phyloP scores from a whole-genome alignment of 2,113 vertebrate genomes.

The Numida meleagris region DNA sequence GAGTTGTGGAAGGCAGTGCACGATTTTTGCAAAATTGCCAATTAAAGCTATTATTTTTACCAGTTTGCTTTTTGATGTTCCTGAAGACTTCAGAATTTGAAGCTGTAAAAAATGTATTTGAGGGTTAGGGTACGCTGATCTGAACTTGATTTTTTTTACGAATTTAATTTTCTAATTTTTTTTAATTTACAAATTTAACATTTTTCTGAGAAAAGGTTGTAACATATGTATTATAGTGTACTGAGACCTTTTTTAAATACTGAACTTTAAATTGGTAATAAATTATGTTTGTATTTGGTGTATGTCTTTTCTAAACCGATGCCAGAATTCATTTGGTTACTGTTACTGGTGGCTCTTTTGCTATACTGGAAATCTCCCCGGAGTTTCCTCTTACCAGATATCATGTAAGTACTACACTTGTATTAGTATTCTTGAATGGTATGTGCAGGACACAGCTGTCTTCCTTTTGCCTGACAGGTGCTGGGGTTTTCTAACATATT shows the following conservation, averaged over 20 bases:
- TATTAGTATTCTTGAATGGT: background rate
- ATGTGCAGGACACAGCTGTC: background rate
- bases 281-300: background rate
- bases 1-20: background rate
- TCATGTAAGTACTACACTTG: background rate
- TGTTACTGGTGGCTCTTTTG: background rate
- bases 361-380: background rate
- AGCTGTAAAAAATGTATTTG: background rate
- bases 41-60: background rate
- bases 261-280: background rate
- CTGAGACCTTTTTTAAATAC: background rate
- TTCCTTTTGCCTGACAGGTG: background rate
- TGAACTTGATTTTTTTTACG: background rate
- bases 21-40: background rate
- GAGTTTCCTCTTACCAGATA: background rate
- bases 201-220: background rate
- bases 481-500: background rate
- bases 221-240: background rate
- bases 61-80: background rate
- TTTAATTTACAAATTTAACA: too few species aligned
- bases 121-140: background rate
- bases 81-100: accelerated
- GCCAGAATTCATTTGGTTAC: background rate
- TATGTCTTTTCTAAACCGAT: background rate
- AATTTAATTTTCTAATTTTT: too few species aligned